Conservation (phyloP, 2,888 invertebrate species). For the Anarsia innoxiella region DNA sequence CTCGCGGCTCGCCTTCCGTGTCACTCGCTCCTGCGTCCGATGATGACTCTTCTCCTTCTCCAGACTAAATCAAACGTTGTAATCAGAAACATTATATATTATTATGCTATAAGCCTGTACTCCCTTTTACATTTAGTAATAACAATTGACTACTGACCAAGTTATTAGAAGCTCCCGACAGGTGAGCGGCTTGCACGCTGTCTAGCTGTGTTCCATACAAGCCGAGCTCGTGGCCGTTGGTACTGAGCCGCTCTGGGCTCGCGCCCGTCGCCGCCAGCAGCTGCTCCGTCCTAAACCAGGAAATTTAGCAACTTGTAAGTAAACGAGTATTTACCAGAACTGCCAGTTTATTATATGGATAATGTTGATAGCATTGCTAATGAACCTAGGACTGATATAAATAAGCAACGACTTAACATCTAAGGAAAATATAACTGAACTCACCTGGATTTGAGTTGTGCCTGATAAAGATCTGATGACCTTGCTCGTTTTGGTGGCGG, state of each 20-base stretch:
- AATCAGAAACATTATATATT: too few species aligned
- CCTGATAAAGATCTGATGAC: slow-evolving; percentile 80
- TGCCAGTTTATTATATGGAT: too few species aligned
- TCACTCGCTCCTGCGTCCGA: slow-evolving; percentile 88
- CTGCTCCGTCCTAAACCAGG: slow-evolving; percentile 66
- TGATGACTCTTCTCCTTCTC: slow-evolving; percentile 87
- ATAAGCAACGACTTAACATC: too few species aligned
- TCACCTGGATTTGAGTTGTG: slow-evolving; percentile 73
- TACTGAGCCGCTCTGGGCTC: slow-evolving; percentile 77
- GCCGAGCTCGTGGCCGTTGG: slow-evolving; percentile 80
- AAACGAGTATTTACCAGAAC: too few species aligned
- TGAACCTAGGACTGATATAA: too few species aligned
- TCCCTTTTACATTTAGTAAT: not conserved
- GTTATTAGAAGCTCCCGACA: slow-evolving; percentile 68
- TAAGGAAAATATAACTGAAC: not conserved
- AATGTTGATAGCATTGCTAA: too few species aligned
- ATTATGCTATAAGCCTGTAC: too few species aligned
- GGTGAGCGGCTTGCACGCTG: slow-evolving; percentile 79
- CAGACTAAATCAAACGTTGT: slow-evolving; percentile 38
- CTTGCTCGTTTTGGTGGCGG: slow-evolving; percentile 82
- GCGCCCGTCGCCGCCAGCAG: slow-evolving; percentile 56
- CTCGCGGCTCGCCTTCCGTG: slow-evolving; percentile 76
- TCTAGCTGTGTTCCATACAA: slow-evolving; percentile 86
- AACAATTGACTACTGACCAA: slow-evolving; percentile 39
- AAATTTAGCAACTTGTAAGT: slow-evolving; percentile 40